Conservation (phyloP, 1,140 invertebrate genomes). For the Epicauta chinensis region DNA sequence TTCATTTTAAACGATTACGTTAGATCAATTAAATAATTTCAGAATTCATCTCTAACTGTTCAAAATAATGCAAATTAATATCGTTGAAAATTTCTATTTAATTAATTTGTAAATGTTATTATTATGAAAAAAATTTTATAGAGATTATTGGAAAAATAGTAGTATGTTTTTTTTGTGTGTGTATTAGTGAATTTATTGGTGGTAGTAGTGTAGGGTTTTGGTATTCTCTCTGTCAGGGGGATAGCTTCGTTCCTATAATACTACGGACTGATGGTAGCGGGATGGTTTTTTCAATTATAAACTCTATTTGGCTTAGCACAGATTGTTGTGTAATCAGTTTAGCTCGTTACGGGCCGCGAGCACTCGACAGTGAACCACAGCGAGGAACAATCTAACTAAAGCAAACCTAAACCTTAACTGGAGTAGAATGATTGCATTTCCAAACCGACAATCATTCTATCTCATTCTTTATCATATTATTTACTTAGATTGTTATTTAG, state of each 20-base stretch:
- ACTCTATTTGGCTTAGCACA: slow-evolving; percentile 46
- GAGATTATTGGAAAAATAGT: slow-evolving; percentile 1
- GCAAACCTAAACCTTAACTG: slow-evolving; percentile 45
- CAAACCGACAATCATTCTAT: slow-evolving; percentile 22
- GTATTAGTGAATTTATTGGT: too few species aligned
- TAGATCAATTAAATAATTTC: too few species aligned
- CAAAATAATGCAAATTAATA: too few species aligned
- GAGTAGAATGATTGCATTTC: slow-evolving; percentile 45
- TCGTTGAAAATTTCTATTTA: too few species aligned
- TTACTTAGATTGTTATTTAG: too few species aligned
- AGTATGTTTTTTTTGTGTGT: background rate
- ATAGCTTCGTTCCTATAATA: too few species aligned
- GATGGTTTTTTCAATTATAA: slow-evolving; percentile 45
- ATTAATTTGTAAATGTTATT: too few species aligned
- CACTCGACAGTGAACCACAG: slow-evolving; percentile 43
- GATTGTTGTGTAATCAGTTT: slow-evolving; percentile 46
- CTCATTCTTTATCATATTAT: too few species aligned
- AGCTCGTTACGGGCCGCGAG: slow-evolving; percentile 41
- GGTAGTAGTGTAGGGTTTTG: too few species aligned
- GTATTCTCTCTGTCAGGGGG: too few species aligned
- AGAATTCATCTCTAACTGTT: too few species aligned
- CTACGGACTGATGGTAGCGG: background rate
- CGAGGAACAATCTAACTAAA: slow-evolving; percentile 44
- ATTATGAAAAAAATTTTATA: background rate
- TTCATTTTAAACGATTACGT: too few species aligned